Conservation (phyloP, 2,113 vertebrate species). For the Cervus canadensis region DNA sequence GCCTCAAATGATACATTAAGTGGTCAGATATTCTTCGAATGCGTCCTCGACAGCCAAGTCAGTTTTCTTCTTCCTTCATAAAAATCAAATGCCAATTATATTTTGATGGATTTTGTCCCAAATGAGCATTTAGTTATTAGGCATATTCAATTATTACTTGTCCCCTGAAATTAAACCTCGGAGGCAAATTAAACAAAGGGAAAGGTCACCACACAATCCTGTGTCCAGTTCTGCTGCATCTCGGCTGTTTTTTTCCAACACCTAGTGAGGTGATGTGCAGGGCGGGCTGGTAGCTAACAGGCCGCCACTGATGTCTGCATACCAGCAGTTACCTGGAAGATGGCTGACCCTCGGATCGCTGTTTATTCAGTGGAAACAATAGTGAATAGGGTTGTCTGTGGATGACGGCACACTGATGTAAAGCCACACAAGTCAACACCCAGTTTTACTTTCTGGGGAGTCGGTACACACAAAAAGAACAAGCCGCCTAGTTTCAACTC, state of each 20-base stretch:
- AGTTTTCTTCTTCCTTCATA: constrained; percentile 73
- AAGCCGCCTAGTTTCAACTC: constrained; percentile 5
- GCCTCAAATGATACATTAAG: constrained; percentile 81
- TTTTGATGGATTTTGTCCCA: constrained; percentile 87
- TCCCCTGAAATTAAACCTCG: constrained; percentile 83
- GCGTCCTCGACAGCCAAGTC: constrained; percentile 70
- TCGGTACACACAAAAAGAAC: constrained; percentile 69
- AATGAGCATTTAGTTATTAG: constrained; percentile 86
- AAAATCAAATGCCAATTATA: constrained; percentile 84
- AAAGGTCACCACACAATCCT: constrained; percentile 90
- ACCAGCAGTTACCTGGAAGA: constrained; percentile 92
- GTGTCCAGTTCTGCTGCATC: constrained; percentile 83
- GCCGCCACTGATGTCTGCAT: constrained; percentile 85
- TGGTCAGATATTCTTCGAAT: constrained; percentile 79
- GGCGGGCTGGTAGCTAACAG: constrained; percentile 88
- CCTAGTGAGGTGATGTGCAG: constrained; percentile 89
- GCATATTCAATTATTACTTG: constrained; percentile 86
- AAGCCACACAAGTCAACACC: constrained; percentile 78
- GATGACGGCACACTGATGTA: constrained; percentile 84
- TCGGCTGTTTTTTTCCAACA: constrained; percentile 90
- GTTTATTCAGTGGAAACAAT: constrained; percentile 89
- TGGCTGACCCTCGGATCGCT: constrained; percentile 86
- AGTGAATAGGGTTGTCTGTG: constrained; percentile 83
- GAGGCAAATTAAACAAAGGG: constrained; percentile 85
- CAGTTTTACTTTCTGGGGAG: constrained; percentile 77